Evolutionary conservation across 2,113 vertebrate species (phyloP), one percentile per base, ranked within the genome.

Genomic region (Girardinichthys multiradiatus): DNA sequence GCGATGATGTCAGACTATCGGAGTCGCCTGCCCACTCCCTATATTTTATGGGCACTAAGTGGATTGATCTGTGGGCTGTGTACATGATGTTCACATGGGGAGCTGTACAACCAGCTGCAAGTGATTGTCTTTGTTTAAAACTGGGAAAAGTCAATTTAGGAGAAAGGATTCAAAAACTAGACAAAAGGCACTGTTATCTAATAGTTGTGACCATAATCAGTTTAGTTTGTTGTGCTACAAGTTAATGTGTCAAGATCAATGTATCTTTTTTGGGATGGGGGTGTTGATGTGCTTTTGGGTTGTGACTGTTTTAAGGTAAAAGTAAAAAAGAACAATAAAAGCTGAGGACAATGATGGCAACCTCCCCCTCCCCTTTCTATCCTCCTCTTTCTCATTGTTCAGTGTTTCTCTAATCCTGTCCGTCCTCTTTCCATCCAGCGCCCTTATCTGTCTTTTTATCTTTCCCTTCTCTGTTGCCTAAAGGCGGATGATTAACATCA

Each of bases 1-100:
- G 62, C 81, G 66, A 80, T 93, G 91, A 93, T 93, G 92, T 93
- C 92, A 93, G 89, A 92, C 89, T 92, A 48, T 68, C 83, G 82
- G 85, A 92, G 86, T 82, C 80, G 83, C 68, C 81, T 70, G 76
- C 86, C 88, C 87, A 82, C 82, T 91, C 88, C 79, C 86, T 84
- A 84, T 87, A 90, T 91, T 91, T 88, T 85, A 91, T 79, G 65
- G 87, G 26, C 88, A 72, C 88, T 91, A 91, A 91, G 91, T 91
- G 91, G 83, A 91, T 91, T 91, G 91, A 91, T 91, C 87, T 79
- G 88, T 76, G 86, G 82, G 77, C 74, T 84, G 83, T 75, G 73
- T 73, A 74, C 85, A 89, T 87, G 74, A 79, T 85, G 79, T 81
- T 84, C 80, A 72, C 86, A 75, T 77, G 84, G 76, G 68, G 15